phyloP scores from a whole-genome alignment of 2,797 vertebrate species.

The Urocyon cinereoargenteus region DNA sequence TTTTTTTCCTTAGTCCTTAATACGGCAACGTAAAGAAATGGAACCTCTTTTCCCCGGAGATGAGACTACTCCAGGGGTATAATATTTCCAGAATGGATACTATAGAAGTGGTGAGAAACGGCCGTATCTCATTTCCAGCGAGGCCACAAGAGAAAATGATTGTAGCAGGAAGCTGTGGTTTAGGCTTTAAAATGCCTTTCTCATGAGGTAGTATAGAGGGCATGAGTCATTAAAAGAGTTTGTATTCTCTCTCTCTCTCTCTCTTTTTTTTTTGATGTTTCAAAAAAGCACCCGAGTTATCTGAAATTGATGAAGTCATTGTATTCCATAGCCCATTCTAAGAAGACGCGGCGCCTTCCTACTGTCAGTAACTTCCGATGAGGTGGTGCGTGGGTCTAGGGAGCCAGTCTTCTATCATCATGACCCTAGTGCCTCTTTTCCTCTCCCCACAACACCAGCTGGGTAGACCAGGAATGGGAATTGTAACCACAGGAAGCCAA shows the following conservation, averaged over 20 bases:
- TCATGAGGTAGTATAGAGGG: slow-evolving; percentile 39
- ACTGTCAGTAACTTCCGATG: not conserved
- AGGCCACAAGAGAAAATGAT: slow-evolving; percentile 52
- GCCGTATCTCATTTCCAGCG: slow-evolving; percentile 49
- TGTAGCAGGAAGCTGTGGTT: slow-evolving; percentile 68
- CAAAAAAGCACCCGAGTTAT: slow-evolving; percentile 25
- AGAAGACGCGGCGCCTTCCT: not conserved
- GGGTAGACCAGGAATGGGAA: not conserved
- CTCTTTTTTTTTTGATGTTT: not conserved
- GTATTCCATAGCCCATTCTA: not conserved
- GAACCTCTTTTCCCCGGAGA: slow-evolving; percentile 39
- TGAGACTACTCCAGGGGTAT: not conserved
- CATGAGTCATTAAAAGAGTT: slow-evolving; percentile 54
- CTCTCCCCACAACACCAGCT: not conserved
- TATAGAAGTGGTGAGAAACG: slow-evolving; percentile 4
- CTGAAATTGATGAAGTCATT: slow-evolving; percentile 25
- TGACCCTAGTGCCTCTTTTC: not conserved
- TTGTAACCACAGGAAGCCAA: not conserved
- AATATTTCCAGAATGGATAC: slow-evolving; percentile 51
- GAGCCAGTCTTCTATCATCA: not conserved
- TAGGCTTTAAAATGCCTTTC: slow-evolving; percentile 66
- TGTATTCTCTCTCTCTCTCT: not conserved
- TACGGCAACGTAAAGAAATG: slow-evolving; percentile 51
- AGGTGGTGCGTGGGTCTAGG: not conserved
- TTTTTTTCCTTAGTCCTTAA: slow-evolving; percentile 19